Conservation (phyloP, 2,113 vertebrate genomes). For the Smithornis capensis region DNA sequence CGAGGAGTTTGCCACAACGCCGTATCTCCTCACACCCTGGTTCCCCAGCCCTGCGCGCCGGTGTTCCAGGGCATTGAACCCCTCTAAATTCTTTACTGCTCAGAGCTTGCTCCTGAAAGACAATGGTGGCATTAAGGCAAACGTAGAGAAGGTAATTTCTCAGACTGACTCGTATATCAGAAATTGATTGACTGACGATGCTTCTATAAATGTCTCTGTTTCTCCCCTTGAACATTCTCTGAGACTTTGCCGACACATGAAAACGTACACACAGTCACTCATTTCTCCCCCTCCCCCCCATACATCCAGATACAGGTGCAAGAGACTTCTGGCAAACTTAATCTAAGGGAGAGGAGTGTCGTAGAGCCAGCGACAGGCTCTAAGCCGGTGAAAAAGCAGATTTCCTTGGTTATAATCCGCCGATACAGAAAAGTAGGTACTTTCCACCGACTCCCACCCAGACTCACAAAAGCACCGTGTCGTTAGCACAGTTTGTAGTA, state of each 20-base stretch:
- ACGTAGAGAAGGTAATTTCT: not conserved
- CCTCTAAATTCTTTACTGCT: not conserved
- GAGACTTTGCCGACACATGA: not conserved
- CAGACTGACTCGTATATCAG: not conserved
- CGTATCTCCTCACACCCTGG: accelerated
- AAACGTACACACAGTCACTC: not conserved
- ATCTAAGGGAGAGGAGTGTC: not conserved
- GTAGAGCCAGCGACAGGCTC: not conserved
- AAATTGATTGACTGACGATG: not conserved
- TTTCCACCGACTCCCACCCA: not conserved
- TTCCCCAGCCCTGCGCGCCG: not conserved
- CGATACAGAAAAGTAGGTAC: not conserved
- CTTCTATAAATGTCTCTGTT: not conserved
- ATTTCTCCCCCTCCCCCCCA: accelerated
- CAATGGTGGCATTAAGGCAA: not conserved
- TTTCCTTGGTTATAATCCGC: not conserved
- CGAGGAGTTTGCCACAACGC: not conserved
- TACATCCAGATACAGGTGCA: slow-evolving; percentile 10
- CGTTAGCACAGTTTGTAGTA: not conserved
- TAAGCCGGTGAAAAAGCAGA: not conserved
- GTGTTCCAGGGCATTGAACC: not conserved
- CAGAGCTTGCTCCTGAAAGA: not conserved
- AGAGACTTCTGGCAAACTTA: not conserved
- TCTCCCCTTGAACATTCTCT: not conserved
- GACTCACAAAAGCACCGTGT: not conserved